Percentiles rank a stretch among this genome's conserved stretches.
Evolutionary conservation across 2,888 invertebrate species (phyloP).

Genomic region (Volucella inanis): DNA sequence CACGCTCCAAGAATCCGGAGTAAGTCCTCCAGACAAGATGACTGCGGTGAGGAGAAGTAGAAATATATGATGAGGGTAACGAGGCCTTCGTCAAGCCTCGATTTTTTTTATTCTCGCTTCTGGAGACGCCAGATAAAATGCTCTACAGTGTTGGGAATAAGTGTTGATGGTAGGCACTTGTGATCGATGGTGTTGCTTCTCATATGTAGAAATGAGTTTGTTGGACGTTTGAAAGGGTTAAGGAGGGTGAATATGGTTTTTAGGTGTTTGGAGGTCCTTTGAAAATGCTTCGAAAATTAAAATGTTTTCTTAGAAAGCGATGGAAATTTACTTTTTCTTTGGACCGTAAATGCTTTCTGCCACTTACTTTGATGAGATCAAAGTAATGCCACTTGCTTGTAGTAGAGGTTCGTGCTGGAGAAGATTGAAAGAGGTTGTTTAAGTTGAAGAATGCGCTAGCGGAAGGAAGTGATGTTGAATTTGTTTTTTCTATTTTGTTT

Average conservation of each 20-base stretch:
- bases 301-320: conserved; percentile 48
- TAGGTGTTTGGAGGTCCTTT: conserved; percentile 25
- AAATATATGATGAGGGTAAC: conserved; percentile 53
- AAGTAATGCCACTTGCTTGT: conserved; percentile 21
- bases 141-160: conserved; percentile 13
- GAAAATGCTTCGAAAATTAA: conserved; percentile 38
- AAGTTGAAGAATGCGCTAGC: background rate
- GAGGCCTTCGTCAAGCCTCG: conserved; percentile 38
- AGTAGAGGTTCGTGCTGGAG: no score
- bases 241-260: background rate
- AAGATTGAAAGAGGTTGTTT: conserved; percentile 16
- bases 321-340: conserved; percentile 6
- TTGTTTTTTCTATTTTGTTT: background rate
- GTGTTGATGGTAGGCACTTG: conserved; percentile 66
- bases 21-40: conserved; percentile 54
- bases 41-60: conserved; percentile 30
- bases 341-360: conserved; percentile 41
- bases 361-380: conserved; percentile 59
- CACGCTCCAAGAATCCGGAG: conserved; percentile 17
- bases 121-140: background rate
- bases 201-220: conserved; percentile 37
- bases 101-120: conserved; percentile 21
- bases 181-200: conserved; percentile 44
- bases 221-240: conserved; percentile 10
- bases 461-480: conserved; percentile 12